phyloP scores from a whole-genome alignment of 2,888 invertebrate species.

The Gastracanthus pulcherrimus region DNA sequence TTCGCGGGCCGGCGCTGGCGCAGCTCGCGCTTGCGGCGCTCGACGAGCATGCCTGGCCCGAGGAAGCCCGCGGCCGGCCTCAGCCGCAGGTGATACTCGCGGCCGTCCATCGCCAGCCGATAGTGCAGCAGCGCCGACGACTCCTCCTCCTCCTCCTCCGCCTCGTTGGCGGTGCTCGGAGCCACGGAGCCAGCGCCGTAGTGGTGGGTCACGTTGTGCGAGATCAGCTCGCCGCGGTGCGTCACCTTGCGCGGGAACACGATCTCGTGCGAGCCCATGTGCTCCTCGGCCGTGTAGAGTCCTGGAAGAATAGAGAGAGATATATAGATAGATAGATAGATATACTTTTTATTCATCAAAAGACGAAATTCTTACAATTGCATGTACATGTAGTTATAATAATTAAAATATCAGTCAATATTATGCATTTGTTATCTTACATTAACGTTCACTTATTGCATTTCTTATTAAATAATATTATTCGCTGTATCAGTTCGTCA shows the following conservation, averaged over 20 bases:
- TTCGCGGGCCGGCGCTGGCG: constrained; percentile 72
- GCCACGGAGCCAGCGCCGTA: constrained; percentile 62
- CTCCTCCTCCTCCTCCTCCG: constrained; percentile 68
- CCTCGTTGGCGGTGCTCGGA: constrained; percentile 79
- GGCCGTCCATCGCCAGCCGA: constrained; percentile 76
- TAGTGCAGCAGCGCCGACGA: constrained; percentile 79
- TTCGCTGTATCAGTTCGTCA: too few species aligned
- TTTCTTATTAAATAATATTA: too few species aligned
- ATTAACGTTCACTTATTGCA: too few species aligned
- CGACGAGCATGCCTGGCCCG: constrained; percentile 82
- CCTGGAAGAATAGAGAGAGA: constrained; percentile 74
- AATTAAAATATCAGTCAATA: too few species aligned
- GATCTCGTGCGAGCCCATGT: constrained; percentile 80
- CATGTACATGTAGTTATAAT: too few species aligned
- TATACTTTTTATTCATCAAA: too few species aligned
- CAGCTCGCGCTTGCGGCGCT: constrained; percentile 80
- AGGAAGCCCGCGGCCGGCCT: constrained; percentile 73
- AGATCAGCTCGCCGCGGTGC: constrained; percentile 80
- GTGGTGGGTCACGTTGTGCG: constrained; percentile 78
- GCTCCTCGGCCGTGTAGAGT: constrained; percentile 78
- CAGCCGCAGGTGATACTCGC: constrained; percentile 75
- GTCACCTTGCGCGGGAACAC: constrained; percentile 83
- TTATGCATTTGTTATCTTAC: too few species aligned
- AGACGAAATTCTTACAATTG: too few species aligned
- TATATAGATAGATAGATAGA: too few species aligned